Evolutionary conservation across 92 coral and sea anemone species (phyloP), one percentile per base, ranked within the genome.

Genomic region (Actinostola sp.): DNA sequence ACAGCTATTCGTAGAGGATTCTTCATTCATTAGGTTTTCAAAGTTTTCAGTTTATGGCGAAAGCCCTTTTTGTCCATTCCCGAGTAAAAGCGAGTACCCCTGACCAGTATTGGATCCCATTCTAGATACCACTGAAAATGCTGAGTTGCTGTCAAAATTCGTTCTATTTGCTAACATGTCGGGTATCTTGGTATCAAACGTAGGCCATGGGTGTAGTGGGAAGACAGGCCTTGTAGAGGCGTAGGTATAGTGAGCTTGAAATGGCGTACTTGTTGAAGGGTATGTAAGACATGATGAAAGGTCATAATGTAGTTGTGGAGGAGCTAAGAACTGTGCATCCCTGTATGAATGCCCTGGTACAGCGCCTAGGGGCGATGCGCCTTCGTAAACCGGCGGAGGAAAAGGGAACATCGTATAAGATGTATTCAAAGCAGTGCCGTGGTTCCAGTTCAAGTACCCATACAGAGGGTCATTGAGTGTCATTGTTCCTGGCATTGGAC

Each of bases 401-500:
- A 3, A 57, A 5, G 63, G 63, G 14, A 57, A 27, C 20, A 36
- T 27, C 1, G 63, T 57, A 30, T 3, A 57, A 27, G 63, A 31
- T 20, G 30, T 16, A 17, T 16, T 57, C 28, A 38, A 30, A 25
- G 57, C 17, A 3, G 43, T 48, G 58, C 23, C 13, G 20, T 27
- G 51, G 39, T 36, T 39, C 74, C 79, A 49, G 52, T 58, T 17
- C 72, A 69, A 1, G 73, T 41, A 66, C 13, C 75, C 70, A 16
- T 13, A 29, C 17, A 57, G 13, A 57, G 36, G 63, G 10, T 57
- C 63, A 30, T 81, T 75, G 2, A 66, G 57, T 1, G 80, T 15
- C 27, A 29, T 54, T 6, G 28, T 34, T 15, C 72, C 48, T 13
- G 89, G 74, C 15, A 74, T 58, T 7, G 91, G 91, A 27, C 82